These are phyloP conservation scores for Podilymbus podiceps DNA, from an alignment of 2,113 vertebrate genomes.

Conservation along the genomic window DNA sequence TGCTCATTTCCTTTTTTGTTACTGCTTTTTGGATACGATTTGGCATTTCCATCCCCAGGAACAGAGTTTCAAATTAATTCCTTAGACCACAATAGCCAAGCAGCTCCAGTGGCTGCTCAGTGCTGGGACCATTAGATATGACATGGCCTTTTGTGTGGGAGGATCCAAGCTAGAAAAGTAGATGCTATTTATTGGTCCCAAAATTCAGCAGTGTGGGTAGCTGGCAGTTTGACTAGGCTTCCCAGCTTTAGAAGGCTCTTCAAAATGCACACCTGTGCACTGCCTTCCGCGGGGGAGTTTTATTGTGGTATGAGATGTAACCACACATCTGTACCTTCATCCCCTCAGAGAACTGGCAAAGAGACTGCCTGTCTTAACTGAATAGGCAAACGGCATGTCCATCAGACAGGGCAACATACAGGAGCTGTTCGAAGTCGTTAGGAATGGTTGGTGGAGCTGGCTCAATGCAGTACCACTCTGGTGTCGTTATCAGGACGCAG, in stretches of 20 bases:
- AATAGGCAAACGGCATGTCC: neutral
- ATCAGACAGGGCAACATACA: neutral
- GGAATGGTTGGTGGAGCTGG: neutral
- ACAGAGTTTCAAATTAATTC: neutral
- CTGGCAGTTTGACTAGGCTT: neutral
- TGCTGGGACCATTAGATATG: neutral
- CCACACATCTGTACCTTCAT: neutral
- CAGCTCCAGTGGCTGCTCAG: neutral
- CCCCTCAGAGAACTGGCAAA: neutral
- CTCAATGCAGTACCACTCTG: neutral
- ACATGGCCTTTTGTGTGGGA: neutral
- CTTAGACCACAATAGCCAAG: neutral
- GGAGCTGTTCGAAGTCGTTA: neutral
- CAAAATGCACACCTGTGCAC: neutral
- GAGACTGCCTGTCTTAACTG: neutral
- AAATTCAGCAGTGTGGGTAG: neutral
- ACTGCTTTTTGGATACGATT: neutral
- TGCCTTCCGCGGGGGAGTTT: neutral
- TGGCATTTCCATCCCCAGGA: neutral
- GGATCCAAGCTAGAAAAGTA: neutral
- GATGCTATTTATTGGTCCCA: neutral
- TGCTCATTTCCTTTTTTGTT: neutral
- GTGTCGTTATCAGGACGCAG: neutral
- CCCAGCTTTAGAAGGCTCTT: neutral
- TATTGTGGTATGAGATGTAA: neutral